phyloP scores from a whole-genome alignment of 2,888 invertebrate species.

The Pelosia muscerda region DNA sequence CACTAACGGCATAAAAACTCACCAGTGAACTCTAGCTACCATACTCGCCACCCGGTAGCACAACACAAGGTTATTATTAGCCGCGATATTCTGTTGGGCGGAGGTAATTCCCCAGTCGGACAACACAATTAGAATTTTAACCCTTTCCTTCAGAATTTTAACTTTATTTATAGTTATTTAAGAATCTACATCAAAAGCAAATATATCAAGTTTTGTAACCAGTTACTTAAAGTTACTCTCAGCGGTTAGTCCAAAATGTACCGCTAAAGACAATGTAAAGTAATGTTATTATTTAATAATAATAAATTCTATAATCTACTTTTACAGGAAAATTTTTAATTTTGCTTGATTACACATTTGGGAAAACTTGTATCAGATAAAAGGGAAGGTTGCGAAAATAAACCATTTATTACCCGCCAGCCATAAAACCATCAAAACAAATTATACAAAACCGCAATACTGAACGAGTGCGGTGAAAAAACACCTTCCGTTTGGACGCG shows the following conservation, averaged over 20 bases:
- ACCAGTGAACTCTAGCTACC: too few species aligned
- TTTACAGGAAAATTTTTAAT: background rate
- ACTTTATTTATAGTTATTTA: too few species aligned
- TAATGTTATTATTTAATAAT: background rate
- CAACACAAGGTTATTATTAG: too few species aligned
- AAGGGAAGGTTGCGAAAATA: conserved; percentile 4
- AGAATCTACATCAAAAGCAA: too few species aligned
- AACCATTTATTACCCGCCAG: background rate
- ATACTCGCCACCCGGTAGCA: too few species aligned
- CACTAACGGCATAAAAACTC: too few species aligned
- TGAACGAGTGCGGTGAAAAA: background rate
- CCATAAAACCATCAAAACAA: conserved; percentile 4
- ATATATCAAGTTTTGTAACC: too few species aligned
- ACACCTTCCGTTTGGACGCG: background rate
- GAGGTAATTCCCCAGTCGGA: too few species aligned
- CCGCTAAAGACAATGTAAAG: background rate
- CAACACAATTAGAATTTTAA: too few species aligned
- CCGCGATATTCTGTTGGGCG: too few species aligned
- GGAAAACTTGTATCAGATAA: background rate
- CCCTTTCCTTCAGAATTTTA: too few species aligned
- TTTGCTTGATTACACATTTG: background rate
- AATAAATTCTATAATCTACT: background rate
- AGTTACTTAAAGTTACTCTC: background rate
- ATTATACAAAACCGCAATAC: conserved; percentile 4
- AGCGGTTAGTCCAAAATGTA: background rate